These are phyloP conservation scores for Heliconius sara DNA, from an alignment of 2,888 invertebrate species.

Conservation along the genomic window DNA sequence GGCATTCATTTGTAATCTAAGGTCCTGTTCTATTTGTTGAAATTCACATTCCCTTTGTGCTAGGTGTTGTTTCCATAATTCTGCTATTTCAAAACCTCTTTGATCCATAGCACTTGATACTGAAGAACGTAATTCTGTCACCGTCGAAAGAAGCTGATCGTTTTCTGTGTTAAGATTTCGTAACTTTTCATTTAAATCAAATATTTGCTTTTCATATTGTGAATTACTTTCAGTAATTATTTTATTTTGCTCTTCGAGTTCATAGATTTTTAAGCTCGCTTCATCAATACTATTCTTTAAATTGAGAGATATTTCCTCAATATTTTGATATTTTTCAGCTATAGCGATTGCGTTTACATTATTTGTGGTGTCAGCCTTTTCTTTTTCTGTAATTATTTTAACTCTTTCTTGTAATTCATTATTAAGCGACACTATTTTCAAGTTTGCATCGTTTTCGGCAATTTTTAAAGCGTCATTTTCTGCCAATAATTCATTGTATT, in stretches of 20 bases:
- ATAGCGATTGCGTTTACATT: conserved; percentile 51
- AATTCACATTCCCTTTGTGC: conserved; percentile 86
- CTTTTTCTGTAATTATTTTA: conserved; percentile 19
- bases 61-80: conserved; percentile 88
- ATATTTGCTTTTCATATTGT: conserved; percentile 59
- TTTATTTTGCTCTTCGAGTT: conserved; percentile 59
- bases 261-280: conserved; percentile 68
- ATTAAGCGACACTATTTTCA: conserved; percentile 53
- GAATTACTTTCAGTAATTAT: conserved; percentile 53
- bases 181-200: conserved; percentile 65
- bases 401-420: conserved; percentile 57
- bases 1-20: conserved; percentile 79
- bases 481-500: conserved; percentile 54
- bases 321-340: conserved; percentile 55
- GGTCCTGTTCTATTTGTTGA: conserved; percentile 76
- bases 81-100: conserved; percentile 87
- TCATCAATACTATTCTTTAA: conserved; percentile 65
- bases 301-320: conserved; percentile 64
- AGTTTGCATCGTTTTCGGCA: conserved; percentile 55
- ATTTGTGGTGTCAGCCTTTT: conserved; percentile 34
- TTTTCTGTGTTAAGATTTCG: conserved; percentile 73
- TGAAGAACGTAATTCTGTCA: conserved; percentile 76
- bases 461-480: conserved; percentile 54
- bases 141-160: conserved; percentile 74
- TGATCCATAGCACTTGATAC: conserved; percentile 85